Evolutionary conservation across 1,140 invertebrate genomes (phyloP).

Genomic region (Drosophila prosaltans): DNA sequence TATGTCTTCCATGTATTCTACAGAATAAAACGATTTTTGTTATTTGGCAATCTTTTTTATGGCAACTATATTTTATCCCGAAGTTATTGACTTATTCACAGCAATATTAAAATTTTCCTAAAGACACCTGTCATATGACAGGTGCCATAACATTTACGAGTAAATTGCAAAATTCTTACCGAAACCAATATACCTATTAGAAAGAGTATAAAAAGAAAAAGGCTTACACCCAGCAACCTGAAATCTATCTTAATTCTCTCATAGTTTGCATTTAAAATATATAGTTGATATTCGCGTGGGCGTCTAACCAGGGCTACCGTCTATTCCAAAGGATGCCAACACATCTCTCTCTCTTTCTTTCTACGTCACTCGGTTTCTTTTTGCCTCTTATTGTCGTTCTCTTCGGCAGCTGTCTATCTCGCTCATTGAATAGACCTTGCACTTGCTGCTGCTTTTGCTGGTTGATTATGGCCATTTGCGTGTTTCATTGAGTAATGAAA

Average conservation of each 20-base stretch:
- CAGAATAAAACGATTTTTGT: no score
- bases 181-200: not conserved
- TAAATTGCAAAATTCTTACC: no score
- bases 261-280: slow-evolving; percentile 59
- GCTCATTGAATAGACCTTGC: slow-evolving; percentile 59
- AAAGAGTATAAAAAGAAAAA: slow-evolving; percentile 34
- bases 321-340: slow-evolving; percentile 42
- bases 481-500: slow-evolving; percentile 57
- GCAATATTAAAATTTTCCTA: not conserved
- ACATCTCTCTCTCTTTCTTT: slow-evolving; percentile 15
- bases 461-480: slow-evolving; percentile 34
- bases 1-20: not conserved
- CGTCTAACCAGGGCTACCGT: slow-evolving; percentile 47
- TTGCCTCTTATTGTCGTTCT: not conserved
- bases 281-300: slow-evolving; percentile 45
- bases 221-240: slow-evolving; percentile 43
- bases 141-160: no score
- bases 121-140: not conserved
- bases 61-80: not conserved
- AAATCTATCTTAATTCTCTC: slow-evolving; percentile 28
- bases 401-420: slow-evolving; percentile 31
- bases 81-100: not conserved
- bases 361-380: not conserved
- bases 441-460: slow-evolving; percentile 51
- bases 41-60: not conserved